Evolutionary conservation across 2,888 invertebrate species (phyloP), one percentile per base, ranked within the genome.

Genomic region (Bibio marci): DNA sequence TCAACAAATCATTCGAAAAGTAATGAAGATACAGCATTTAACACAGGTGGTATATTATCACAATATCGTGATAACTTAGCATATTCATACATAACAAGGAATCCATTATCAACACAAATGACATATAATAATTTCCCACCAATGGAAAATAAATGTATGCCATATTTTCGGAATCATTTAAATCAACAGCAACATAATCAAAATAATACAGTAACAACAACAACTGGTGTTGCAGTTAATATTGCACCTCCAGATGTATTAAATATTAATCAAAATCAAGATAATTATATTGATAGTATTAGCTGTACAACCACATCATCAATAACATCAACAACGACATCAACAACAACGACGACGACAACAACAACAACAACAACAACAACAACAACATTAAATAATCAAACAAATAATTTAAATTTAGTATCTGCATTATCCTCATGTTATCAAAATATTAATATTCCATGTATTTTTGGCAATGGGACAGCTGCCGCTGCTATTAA

Each of bases 1-100:
- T 83, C 82, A 30, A 74, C 76, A 39, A 70, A 71, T 53, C 70
- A 71, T 53, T 55, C 55, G 46, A 85, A 85, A 62, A 78, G 76
- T 51, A 80, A 77, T 52, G 79, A 80, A 48, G 76, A 73, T 51
- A 30, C 26, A 25, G 34, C 26, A 25, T 25, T 13, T 18, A 35
- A 19, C 14, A 13, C 14, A 18, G 25, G n/a, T 18, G 25, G 25
- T 35, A 22, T 22, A 22, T 8, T 6, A 25, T 13, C 25, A 25
- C 62, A 74, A 42, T 67, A 70, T 7, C 72, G 35, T 25, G 33
- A 73, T 54, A 70, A 70, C 49, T n/a, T 52, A 56, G 8, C 8
- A 8, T 22, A 8, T 8, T 4, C 22, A 22, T 6, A 4, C 4
- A 22, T 22, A 22, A 22, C 22, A 8, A 22, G 45, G 49, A 58